These are phyloP conservation scores for Geococcyx californianus DNA, from an alignment of 2,113 vertebrate genomes.

Conservation along the genomic window DNA sequence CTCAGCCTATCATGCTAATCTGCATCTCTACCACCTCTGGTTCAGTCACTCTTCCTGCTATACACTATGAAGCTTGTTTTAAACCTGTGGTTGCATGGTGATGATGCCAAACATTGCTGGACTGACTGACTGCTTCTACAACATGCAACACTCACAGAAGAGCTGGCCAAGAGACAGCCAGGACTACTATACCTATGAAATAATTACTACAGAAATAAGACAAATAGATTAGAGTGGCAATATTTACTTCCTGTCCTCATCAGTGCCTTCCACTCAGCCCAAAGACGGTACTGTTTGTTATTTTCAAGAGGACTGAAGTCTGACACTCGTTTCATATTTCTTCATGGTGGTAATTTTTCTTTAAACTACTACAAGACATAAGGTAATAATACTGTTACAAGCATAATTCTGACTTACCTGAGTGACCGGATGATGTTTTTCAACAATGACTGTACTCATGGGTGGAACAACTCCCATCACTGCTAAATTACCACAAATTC, in stretches of 20 bases:
- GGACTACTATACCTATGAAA: neutral
- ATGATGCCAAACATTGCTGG: neutral
- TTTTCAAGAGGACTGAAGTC: neutral
- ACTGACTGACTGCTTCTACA: neutral
- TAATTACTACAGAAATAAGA: neutral
- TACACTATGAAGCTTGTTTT: neutral
- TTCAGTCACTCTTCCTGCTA: neutral
- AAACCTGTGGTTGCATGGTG: neutral
- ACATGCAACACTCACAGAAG: neutral
- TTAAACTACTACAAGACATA: neutral
- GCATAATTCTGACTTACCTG: constrained; percentile 77
- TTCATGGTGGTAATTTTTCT: neutral
- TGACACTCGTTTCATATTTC: neutral
- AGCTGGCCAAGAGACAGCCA: neutral
- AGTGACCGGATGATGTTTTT: constrained; percentile 92
- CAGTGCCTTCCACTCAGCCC: neutral
- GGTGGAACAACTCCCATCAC: constrained; percentile 89
- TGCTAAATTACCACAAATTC: constrained; percentile 75
- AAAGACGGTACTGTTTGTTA: neutral
- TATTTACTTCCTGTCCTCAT: neutral
- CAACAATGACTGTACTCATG: constrained; percentile 90
- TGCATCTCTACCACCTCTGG: neutral
- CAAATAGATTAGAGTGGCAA: neutral
- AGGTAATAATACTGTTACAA: neutral
- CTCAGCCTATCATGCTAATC: neutral